Percentiles rank a stretch among this genome's conserved stretches.
These are phyloP conservation scores for Trypoxylus dichotomus DNA, from an alignment of 1,140 invertebrate genomes.

Conservation along the genomic window DNA sequence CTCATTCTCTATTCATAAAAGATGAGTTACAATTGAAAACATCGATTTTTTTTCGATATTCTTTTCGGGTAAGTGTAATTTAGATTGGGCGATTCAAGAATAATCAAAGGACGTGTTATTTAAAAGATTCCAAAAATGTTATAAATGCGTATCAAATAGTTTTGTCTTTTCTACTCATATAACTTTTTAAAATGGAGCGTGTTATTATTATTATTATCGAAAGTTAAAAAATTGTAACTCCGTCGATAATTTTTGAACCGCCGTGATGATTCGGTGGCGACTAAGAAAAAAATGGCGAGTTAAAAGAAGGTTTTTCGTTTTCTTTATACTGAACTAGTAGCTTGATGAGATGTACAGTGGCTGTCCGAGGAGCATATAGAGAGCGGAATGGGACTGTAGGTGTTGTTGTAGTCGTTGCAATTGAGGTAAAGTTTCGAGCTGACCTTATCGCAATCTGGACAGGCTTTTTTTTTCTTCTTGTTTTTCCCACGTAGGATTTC, in stretches of 20 bases:
- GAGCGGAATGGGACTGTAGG: constrained; percentile 49
- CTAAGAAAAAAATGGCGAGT: neutral
- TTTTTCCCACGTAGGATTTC: constrained; percentile 68
- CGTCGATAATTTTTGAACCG: neutral
- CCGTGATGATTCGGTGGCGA: neutral
- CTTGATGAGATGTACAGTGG: constrained; percentile 52
- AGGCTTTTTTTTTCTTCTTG: constrained; percentile 59
- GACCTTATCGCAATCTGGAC: constrained; percentile 51
- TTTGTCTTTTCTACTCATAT: neutral
- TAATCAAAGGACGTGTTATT: neutral
- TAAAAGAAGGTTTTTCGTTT: neutral
- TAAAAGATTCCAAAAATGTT: neutral
- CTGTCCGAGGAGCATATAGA: constrained; percentile 53
- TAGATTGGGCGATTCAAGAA: neutral
- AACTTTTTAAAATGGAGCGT: neutral
- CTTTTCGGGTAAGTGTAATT: too few species aligned
- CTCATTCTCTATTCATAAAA: too few species aligned
- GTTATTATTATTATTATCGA: neutral
- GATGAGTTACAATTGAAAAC: too few species aligned
- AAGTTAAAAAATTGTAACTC: neutral
- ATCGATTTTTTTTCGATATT: too few species aligned
- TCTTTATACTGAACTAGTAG: constrained; percentile 51
- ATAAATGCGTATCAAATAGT: neutral
- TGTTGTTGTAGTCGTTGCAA: constrained; percentile 48
- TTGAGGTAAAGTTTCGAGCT: constrained; percentile 51